Base-by-base conservation (phyloP, 2,888 invertebrate genomes). In the Ormyrus rosae region DNA sequence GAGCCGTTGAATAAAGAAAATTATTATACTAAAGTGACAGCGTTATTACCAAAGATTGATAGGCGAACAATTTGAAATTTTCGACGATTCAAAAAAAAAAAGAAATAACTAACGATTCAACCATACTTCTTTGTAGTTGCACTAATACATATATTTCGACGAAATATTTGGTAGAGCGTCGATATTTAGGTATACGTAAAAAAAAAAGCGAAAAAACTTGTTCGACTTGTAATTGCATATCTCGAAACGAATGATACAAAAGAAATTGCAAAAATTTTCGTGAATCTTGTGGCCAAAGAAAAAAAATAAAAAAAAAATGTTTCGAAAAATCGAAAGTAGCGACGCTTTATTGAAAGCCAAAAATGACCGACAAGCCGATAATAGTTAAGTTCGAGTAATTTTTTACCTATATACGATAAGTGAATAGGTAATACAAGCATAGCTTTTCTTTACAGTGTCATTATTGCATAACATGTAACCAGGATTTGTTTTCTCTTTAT, bases 1-100 rank as follows among this genome's bases (percentile, higher is more conserved):
- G 34, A 34, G 65, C 76, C 82, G 79, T 82, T 72, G 69, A 78
- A 8, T 48, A 63, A 75, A 45, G 67, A 78, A 76, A 81, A 75
- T 79, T 79, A 81, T 80, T 77, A 65, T 71, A 65, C 34, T 82
- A 80, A 82, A 78, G 67, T 81, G 46, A 80, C 68, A 81, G 76
- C 81, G 81, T 81, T 81, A 81, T 74, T 19, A 46, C 46, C 56
- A 45, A 79, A 69, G 61, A 74, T 76, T 75, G 60, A 58, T 68
- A 78, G 63, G 75, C 63, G 65, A 78, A 79, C 13, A 73, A 70
- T 74, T n/a, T 67, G n/a, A 71, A 77, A 74, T 76, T 77, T 76
- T 73, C 60, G 63, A 67, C 46, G 70, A 75, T 48, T n/a, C 46
- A 70, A 75, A 56, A 69, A 63, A 72, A 2, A 34, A 4, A 34